Percentiles rank a stretch among this genome's conserved stretches.
Evolutionary conservation across 2,113 vertebrate species (phyloP).

Genomic region (Tenebrosternarchus preto): DNA sequence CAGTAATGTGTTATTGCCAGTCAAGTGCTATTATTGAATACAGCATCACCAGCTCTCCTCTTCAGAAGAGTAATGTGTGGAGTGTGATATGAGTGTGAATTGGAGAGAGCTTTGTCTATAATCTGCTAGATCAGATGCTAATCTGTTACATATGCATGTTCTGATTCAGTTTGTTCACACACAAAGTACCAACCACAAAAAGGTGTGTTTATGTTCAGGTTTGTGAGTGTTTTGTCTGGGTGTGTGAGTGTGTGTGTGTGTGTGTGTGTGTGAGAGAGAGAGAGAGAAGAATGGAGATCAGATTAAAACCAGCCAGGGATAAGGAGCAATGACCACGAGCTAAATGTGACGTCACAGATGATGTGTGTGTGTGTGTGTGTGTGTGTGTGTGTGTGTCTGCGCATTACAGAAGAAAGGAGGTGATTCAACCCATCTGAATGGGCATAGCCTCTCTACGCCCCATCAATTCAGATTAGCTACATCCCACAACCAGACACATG

Average conservation of each 20-base stretch:
- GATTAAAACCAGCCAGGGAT: conserved; percentile 55
- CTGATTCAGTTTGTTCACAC: background rate
- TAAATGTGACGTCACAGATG: conserved; percentile 21
- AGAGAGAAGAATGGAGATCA: conserved; percentile 30
- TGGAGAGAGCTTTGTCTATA: conserved; percentile 35
- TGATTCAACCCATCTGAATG: conserved; percentile 6
- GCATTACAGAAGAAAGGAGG: background rate
- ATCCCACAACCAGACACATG: background rate
- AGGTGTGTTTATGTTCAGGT: background rate
- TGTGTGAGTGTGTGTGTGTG: conserved; percentile 12
- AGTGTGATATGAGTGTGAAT: background rate
- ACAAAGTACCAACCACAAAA: conserved; percentile 4
- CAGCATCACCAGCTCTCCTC: background rate
- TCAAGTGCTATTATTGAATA: background rate
- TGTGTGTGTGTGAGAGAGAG: conserved; percentile 33
- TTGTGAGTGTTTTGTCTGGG: conserved; percentile 1
- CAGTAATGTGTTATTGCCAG: conserved; percentile 1
- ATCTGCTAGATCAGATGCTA: conserved; percentile 44
- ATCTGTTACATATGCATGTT: conserved; percentile 25
- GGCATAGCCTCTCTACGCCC: conserved; percentile 9
- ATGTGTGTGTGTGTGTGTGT: conserved; percentile 15
- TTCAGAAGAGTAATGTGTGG: conserved; percentile 6
- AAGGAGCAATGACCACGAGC: conserved; percentile 37
- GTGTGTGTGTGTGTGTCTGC: conserved; percentile 15
- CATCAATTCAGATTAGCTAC: conserved; percentile 21